A percentile compares a stretch with the other conserved stretches of the same genome.
phyloP scores from a whole-genome alignment of 2,888 invertebrate genomes.

The Tetragnatha montana region DNA sequence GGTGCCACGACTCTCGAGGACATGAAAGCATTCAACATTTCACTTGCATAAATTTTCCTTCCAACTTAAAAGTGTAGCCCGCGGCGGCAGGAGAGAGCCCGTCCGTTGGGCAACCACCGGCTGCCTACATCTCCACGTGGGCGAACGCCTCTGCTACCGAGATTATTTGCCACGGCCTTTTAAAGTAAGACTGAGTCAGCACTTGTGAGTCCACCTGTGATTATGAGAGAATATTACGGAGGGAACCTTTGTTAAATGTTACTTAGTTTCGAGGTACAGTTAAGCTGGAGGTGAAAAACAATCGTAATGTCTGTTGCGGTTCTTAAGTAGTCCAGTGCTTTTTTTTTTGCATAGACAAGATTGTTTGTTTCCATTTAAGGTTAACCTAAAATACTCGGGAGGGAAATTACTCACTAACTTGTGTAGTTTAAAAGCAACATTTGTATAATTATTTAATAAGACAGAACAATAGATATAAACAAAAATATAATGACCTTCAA shows the following conservation, averaged over 20 bases:
- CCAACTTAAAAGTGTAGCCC: background rate
- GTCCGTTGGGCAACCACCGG: background rate
- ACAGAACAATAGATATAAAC: no score
- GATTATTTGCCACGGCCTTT: constrained; percentile 13
- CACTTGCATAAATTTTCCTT: background rate
- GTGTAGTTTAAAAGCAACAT: no score
- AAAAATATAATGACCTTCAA: no score
- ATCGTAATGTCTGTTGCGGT: no score
- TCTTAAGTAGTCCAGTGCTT: no score
- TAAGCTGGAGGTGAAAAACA: background rate
- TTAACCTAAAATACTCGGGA: no score
- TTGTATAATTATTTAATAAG: no score
- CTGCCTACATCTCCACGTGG: constrained; percentile 16
- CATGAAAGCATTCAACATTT: background rate
- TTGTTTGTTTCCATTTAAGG: no score
- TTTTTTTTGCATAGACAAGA: no score
- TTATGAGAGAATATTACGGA: background rate
- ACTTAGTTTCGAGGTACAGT: background rate
- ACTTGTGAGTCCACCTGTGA: background rate
- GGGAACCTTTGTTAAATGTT: background rate
- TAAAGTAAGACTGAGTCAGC: constrained; percentile 25
- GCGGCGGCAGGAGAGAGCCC: background rate
- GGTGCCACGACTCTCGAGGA: no score
- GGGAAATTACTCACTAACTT: no score
- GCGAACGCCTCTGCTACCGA: constrained; percentile 23